Evolutionary conservation across 2,797 vertebrate species (phyloP), one percentile per base, ranked within the genome.

Genomic region (Acomys russatus): DNA sequence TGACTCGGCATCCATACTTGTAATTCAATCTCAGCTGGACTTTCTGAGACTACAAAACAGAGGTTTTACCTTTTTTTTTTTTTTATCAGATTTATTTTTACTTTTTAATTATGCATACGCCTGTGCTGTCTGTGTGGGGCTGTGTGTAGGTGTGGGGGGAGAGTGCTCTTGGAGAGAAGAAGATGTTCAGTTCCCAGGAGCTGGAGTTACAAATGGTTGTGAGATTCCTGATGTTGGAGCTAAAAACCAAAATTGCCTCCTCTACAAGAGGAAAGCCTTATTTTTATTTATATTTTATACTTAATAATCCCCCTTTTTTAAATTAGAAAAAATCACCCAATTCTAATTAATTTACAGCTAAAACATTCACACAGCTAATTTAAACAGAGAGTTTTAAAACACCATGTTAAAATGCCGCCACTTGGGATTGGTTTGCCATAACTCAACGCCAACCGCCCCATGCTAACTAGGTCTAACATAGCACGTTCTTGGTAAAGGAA

Each of bases 401-500:
- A 44, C 28, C 28, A 76, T 2, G 28, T 88, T 88, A 73, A 73
- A 74, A 73, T n/a, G 28, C 18, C 76, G 73, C 20, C 87, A 10
- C 54, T 61, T 74, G 70, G 85, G 33, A 59, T 38, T 71, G 66
- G 64, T 70, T 86, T 35, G 20, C 49, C 33, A 11, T 30, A 38
- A 38, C n/a, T 61, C 35, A 74, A 73, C 4, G 0, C n/a, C n/a
- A 59, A n/a, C 25, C 17, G 38, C 68, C 59, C 23, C 25, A 14
- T n/a, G 12, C 56, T 44, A 86, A 10, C 6, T 12, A 6, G 10
- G 44, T 33, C 61, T 78, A 30, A 85, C 30, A 30, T 4, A 61
- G 64, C 20, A 49, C 23, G 79, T 61, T 79, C 15, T 85, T 49
- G 84, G 76, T 82, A 89, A 94, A 90, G 64, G 68, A 74, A 87